Percentiles rank a stretch among this genome's conserved stretches.
phyloP scores from a whole-genome alignment of 2,797 vertebrate genomes.

The Hipposideros larvatus region DNA sequence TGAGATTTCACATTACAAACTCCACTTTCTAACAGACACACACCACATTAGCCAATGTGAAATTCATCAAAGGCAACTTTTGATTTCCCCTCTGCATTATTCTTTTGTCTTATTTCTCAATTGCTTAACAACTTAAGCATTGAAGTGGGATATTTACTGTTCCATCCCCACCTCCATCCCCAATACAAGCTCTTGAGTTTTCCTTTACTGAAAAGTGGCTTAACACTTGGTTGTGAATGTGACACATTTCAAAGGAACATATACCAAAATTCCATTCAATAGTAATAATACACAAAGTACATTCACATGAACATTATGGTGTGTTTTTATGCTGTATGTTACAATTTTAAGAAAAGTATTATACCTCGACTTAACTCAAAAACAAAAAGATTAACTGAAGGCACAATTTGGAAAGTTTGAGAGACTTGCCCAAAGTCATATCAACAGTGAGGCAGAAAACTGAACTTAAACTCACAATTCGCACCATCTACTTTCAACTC shows the following conservation, averaged over 20 bases:
- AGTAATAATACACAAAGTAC: neutral
- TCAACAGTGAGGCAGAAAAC: neutral
- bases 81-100: neutral
- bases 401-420: neutral
- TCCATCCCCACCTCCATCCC: neutral
- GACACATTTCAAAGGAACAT: slow-evolving; percentile 24
- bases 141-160: neutral
- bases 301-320: neutral
- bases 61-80: neutral
- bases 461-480: slow-evolving; percentile 29
- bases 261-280: neutral
- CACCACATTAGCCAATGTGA: neutral
- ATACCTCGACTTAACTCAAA: neutral
- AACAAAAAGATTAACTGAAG: slow-evolving; percentile 52
- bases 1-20: neutral
- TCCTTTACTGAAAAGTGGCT: neutral
- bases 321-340: neutral
- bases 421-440: neutral
- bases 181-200: neutral
- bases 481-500: neutral
- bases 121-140: neutral
- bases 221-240: neutral
- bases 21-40: neutral
- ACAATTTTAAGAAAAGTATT: neutral
- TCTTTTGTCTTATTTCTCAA: neutral